Percentiles rank a stretch among this genome's conserved stretches.
Conservation (phyloP, 2,888 invertebrate species). For the Coelopa pilipes region DNA sequence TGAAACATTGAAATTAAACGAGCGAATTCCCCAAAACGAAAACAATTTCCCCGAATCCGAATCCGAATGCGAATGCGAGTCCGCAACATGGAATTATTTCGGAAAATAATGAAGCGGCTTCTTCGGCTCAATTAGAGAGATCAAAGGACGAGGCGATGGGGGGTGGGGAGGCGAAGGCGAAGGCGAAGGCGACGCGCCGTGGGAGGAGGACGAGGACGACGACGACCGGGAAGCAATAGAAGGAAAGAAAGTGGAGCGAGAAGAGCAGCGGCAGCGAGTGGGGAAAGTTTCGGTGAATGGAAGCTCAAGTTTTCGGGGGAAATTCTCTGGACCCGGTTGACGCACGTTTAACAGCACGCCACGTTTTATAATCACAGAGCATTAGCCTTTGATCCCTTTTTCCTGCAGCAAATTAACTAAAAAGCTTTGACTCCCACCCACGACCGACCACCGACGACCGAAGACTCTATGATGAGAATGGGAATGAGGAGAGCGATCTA, state of each 20-base stretch:
- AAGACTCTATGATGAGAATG: neutral
- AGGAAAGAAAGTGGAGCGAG: neutral
- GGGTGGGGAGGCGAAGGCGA: too few relatives aligned
- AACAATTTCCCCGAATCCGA: too few relatives aligned
- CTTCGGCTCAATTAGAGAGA: constrained; percentile 6
- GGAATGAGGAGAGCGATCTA: neutral
- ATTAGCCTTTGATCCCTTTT: constrained; percentile 24
- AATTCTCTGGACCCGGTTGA: neutral
- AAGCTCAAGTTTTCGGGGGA: too few relatives aligned
- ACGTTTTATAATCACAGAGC: neutral
- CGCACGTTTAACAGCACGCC: neutral
- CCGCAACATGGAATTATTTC: too few relatives aligned
- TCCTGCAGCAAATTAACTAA: constrained; percentile 24
- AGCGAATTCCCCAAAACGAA: too few relatives aligned
- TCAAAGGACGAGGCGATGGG: neutral
- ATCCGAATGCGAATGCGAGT: too few relatives aligned
- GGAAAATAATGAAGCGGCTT: too few relatives aligned
- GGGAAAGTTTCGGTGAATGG: too few relatives aligned
- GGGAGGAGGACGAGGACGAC: neutral
- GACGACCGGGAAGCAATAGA: neutral
- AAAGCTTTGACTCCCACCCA: constrained; percentile 24
- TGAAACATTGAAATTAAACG: too few relatives aligned
- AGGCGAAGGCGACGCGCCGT: neutral
- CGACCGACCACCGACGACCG: neutral
- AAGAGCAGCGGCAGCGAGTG: too few relatives aligned